Evolutionary conservation across 1,140 invertebrate species (phyloP).

Genomic region (Zaprionus taronus): DNA sequence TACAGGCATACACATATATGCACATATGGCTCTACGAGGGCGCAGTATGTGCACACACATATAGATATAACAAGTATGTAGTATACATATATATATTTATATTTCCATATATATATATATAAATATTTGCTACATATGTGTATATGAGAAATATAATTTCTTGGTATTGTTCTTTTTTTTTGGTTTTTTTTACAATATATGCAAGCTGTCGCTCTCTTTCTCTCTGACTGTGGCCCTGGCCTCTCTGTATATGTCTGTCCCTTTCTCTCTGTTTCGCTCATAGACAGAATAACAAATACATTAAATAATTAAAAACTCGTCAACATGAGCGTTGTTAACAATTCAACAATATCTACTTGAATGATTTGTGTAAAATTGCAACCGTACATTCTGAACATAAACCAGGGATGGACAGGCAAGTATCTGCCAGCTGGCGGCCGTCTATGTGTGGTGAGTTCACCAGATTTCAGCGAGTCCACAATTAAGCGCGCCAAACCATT

Average conservation of each 20-base stretch:
- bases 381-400: constrained; percentile 9
- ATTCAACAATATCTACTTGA: constrained; percentile 71
- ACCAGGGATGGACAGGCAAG: constrained; percentile 24
- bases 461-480: background rate
- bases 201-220: constrained; percentile 65
- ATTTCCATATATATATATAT: constrained; percentile 44
- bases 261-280: constrained; percentile 74
- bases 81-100: constrained; percentile 56
- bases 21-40: constrained; percentile 30
- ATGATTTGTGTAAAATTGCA: constrained; percentile 41
- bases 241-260: constrained; percentile 73
- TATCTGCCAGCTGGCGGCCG: background rate
- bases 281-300: constrained; percentile 81
- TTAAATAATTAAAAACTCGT: constrained; percentile 82
- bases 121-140: constrained; percentile 34
- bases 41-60: constrained; percentile 40
- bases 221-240: constrained; percentile 68
- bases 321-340: constrained; percentile 70
- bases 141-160: constrained; percentile 54
- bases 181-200: constrained; percentile 51
- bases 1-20: constrained; percentile 56
- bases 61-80: constrained; percentile 45
- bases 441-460: constrained; percentile 5
- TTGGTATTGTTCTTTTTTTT: constrained; percentile 19
- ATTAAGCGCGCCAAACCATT: background rate